These are phyloP conservation scores for Napeogenes sylphis DNA, from an alignment of 2,888 invertebrate genomes.

Conservation along the genomic window DNA sequence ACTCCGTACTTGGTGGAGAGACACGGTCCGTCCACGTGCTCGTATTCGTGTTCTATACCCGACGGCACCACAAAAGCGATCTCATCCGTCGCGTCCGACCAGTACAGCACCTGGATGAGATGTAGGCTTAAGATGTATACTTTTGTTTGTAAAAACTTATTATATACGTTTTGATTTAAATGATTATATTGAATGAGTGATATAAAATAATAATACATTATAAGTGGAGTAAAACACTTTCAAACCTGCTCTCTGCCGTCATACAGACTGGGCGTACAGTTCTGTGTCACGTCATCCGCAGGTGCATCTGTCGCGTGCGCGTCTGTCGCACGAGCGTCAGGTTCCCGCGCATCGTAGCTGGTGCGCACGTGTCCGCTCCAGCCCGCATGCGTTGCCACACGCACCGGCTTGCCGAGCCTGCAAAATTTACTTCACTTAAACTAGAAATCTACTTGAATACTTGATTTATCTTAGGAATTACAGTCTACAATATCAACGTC, in stretches of 20 bases:
- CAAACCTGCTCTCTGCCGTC: constrained; percentile 86
- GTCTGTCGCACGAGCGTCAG: constrained; percentile 25
- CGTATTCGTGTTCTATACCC: constrained; percentile 60
- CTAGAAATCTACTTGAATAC: constrained; percentile 12
- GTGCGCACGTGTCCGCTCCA: constrained; percentile 95
- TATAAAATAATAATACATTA: neutral
- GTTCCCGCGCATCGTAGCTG: constrained; percentile 83
- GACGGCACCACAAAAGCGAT: constrained; percentile 96
- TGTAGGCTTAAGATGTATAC: neutral
- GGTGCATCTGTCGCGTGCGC: constrained; percentile 31
- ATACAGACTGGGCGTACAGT: constrained; percentile 83
- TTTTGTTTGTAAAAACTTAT: no score
- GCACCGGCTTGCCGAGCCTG: constrained; percentile 93
- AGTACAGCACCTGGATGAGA: constrained; percentile 84
- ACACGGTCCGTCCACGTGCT: constrained; percentile 71
- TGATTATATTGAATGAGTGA: no score
- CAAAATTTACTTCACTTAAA: constrained; percentile 29
- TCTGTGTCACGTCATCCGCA: constrained; percentile 40
- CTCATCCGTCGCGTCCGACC: constrained; percentile 96
- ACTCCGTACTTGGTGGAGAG: constrained; percentile 53
- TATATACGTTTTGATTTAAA: no score
- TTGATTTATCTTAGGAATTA: no score
- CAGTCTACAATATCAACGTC: no score
- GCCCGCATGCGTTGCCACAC: constrained; percentile 90
- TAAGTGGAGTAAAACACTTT: neutral